phyloP scores from a whole-genome alignment of 2,888 invertebrate genomes.

The Agapetus fuscipes region DNA sequence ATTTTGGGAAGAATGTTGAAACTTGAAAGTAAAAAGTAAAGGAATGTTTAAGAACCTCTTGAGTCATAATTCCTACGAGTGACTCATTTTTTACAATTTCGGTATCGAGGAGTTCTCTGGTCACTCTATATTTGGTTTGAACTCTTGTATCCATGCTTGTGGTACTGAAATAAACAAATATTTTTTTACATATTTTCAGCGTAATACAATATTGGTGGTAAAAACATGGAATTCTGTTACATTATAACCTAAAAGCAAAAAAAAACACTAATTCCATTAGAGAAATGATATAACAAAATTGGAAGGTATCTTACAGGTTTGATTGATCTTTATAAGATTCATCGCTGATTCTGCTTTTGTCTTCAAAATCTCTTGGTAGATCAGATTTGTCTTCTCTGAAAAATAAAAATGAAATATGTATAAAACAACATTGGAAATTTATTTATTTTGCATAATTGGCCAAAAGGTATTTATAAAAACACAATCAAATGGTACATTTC shows the following conservation, averaged over 20 bases:
- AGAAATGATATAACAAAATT: too few relatives aligned
- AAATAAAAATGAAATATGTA: not conserved
- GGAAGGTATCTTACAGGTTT: not conserved
- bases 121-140: not conserved
- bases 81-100: conserved; percentile 10
- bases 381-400: not conserved
- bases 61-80: conserved; percentile 11
- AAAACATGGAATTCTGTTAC: too few relatives aligned
- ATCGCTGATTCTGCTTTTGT: not conserved
- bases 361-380: not conserved
- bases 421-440: not conserved
- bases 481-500: too few relatives aligned
- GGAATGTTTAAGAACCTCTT: conserved; percentile 7
- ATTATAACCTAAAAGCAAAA: too few relatives aligned
- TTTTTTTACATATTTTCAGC: too few relatives aligned
- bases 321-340: not conserved
- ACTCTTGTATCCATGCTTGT: not conserved
- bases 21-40: not conserved
- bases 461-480: too few relatives aligned
- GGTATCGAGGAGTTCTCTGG: not conserved
- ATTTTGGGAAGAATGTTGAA: not conserved
- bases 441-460: too few relatives aligned
- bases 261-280: too few relatives aligned
- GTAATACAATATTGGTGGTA: too few relatives aligned
- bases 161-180: too few relatives aligned